Base-by-base conservation (phyloP, 2,888 invertebrate species). In the Dasypolia templi region DNA sequence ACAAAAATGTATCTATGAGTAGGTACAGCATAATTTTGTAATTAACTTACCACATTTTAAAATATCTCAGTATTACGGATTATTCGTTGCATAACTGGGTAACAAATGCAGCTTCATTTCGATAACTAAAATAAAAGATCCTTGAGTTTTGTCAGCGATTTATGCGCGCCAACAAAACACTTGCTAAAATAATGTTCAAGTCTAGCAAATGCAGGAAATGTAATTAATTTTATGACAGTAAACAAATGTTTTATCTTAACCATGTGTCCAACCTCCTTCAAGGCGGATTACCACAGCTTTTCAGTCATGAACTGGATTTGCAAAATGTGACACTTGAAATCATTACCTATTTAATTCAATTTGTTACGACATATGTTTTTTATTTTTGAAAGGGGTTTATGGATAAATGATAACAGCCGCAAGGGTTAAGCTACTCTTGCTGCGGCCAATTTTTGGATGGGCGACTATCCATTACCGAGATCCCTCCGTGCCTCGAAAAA, bases 191-290 rank as follows among this genome's bases (percentile, higher is more conserved):
- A 51, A 66, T 69, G 11, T 49, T 63, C 22, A 22, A 29, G 42
- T 66, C 29, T 55, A 66, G 26, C 39, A 58, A 64, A 77, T 65
- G 68, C 73, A 66, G 44, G 55, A 55, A 32, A 17, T 39, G 32
- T n/a, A 69, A 73, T 76, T 81, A 75, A 77, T 82, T 67, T 26
- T 46, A 66, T 58, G 75, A 69, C 79, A 62, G 49, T 14, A 42
- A 22, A 82, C 77, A 82, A 66, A 71, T 46, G 42, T 61, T 78
- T 72, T 71, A 72, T 68, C 67, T 61, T 81, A 29, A 51, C 7
- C 55, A 62, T 68, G 9, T 72, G 73, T 65, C 83, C 32, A 49
- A 73, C 76, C 76, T 72, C 17, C 49, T 68, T 70, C 70, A 83
- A 59, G 67, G 42, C 32, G 67, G 66, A 79, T 75, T 72, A 79